Conservation (phyloP, 2,888 invertebrate species). For the Perithous albicinctus region DNA sequence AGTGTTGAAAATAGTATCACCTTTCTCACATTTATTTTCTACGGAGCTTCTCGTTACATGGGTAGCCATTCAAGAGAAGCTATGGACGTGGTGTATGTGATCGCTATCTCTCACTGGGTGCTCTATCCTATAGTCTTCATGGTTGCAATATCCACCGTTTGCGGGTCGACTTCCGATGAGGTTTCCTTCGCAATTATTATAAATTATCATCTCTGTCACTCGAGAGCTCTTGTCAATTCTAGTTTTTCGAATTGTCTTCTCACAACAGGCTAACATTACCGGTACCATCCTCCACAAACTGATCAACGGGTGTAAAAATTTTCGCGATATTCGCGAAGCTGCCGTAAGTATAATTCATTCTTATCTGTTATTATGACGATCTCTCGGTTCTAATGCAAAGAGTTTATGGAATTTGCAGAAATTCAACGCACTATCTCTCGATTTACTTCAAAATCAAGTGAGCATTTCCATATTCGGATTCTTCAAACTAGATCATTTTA, state of each 20-base stretch:
- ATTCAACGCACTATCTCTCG: constrained; percentile 19
- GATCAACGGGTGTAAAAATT: not conserved
- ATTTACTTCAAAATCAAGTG: constrained; percentile 21
- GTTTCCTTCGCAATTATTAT: constrained; percentile 13
- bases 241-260: not conserved
- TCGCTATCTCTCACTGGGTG: not conserved
- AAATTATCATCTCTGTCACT: too few species aligned
- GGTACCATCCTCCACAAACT: not conserved
- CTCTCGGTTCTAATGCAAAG: not conserved
- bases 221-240: too few species aligned
- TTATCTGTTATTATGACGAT: not conserved
- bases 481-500: constrained; percentile 5
- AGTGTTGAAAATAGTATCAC: constrained; percentile 10
- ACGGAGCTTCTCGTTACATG: not conserved
- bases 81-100: not conserved
- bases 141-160: constrained; percentile 23
- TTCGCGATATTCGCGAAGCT: not conserved
- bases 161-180: constrained; percentile 44
- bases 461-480: constrained; percentile 25
- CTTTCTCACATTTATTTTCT: too few species aligned
- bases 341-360: constrained; percentile 25
- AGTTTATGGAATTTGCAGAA: not conserved
- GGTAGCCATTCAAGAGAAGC: not conserved
- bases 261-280: constrained; percentile 29
- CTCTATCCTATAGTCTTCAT: not conserved